Conservation (phyloP, 1,140 invertebrate species). For the Caligus rogercresseyi region DNA sequence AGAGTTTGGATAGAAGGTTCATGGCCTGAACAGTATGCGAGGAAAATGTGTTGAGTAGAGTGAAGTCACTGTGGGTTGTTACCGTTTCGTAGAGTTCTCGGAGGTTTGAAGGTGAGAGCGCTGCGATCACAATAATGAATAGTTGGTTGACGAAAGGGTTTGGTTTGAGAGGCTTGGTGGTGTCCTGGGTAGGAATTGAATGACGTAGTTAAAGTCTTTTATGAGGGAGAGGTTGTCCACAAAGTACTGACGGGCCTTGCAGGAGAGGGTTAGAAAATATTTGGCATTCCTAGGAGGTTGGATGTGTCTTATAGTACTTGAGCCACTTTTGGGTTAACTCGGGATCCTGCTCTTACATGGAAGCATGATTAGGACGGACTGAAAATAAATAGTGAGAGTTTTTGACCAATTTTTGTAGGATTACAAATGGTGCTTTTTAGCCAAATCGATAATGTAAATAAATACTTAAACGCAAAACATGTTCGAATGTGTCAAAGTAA, state of each 20-base stretch:
- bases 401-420: too few relatives aligned
- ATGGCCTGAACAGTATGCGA: not conserved
- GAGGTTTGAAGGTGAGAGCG: not conserved
- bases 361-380: not conserved
- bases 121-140: not conserved
- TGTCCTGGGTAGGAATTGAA: not conserved
- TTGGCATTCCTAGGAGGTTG: not conserved
- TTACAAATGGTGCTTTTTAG: too few relatives aligned
- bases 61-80: not conserved
- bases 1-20: not conserved
- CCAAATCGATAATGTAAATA: too few relatives aligned
- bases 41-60: not conserved
- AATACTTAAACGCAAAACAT: too few relatives aligned
- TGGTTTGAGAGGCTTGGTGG: not conserved
- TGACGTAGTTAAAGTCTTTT: not conserved
- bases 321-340: not conserved
- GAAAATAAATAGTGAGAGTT: too few relatives aligned
- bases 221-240: not conserved
- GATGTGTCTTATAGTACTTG: not conserved
- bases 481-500: too few relatives aligned
- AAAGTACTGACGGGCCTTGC: not conserved
- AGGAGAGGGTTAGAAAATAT: not conserved
- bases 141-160: not conserved
- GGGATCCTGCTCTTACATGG: not conserved
- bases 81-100: not conserved